A percentile compares a stretch with the other conserved stretches of the same genome.
Conservation (phyloP, 2,113 vertebrate genomes). For the Tupaia chinensis region DNA sequence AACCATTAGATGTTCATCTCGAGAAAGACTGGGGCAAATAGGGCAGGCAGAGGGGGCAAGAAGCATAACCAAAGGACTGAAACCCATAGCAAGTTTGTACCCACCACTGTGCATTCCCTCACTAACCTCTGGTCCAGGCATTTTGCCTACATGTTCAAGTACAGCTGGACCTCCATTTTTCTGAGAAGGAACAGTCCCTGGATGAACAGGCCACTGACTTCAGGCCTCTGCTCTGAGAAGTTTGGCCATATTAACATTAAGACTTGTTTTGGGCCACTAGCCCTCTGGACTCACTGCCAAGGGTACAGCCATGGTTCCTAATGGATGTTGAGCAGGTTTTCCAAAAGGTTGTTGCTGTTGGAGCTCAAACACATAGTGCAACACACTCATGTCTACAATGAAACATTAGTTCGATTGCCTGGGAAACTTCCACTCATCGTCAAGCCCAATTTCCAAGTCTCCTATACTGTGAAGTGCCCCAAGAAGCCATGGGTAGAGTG, state of each 20-base stretch:
- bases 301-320: not conserved
- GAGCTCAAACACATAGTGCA: not conserved
- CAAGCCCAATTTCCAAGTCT: not conserved
- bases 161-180: not conserved
- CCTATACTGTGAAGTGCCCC: not conserved
- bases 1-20: not conserved
- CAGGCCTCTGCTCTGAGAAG: not conserved
- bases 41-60: not conserved
- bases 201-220: not conserved
- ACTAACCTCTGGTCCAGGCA: not conserved
- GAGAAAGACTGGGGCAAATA: rapidly evolving
- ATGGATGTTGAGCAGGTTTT: not conserved
- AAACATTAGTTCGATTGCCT: not conserved
- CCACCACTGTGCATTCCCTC: not conserved
- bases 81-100: not conserved
- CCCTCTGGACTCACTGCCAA: not conserved
- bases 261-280: not conserved
- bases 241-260: not conserved
- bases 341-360: not conserved
- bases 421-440: not conserved
- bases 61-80: not conserved
- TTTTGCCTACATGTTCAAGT: not conserved
- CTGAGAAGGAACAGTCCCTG: not conserved
- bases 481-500: not conserved
- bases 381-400: not conserved